Base-by-base conservation (phyloP, 2,113 vertebrate species). In the Rhadina sibilatrix region DNA sequence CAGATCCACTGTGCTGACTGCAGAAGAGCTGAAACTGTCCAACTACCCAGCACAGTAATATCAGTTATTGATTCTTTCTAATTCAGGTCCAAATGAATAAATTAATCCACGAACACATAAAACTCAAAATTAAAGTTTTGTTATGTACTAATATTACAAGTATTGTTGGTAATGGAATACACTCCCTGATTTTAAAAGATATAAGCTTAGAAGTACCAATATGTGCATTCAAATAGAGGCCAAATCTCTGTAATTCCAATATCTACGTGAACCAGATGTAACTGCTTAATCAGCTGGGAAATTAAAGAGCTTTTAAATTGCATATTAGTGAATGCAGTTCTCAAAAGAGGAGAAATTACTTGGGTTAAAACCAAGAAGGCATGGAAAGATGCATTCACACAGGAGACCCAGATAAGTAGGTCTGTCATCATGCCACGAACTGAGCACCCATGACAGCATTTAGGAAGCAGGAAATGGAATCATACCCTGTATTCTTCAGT, bases 1-100 rank as follows among this genome's bases (percentile, higher is more conserved):
- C 76, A 98, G 96, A 93, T 99, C 99, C 96, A 99, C 98, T 0
- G 99, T 99, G 97, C 99, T 99, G 93, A 98, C 99, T 94, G 99
- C 99, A 6, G 99, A 99, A 54, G 98, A 95, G 90, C 99, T 99
- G 17, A 96, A 50, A 18, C 91, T 78, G 15, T 98, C 98, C 42
- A 94, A 78, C 94, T 98, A 97, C 92, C 95, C 1, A 64, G 72
- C 15, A 76, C 69, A 87, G 54, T 37, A 93, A 79, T 85, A 69
- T 23, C 59, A 66, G 47, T 30, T 56, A 56, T n/a, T 30, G 9
- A 54, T 71, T 52, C 16, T 40, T 64, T 78, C 74, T 64, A 19
- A 40, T 56, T 75, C 10, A 4, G 27, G 19, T 79, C 35, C 54
- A 77, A 40, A 24, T 63, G 3, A 54, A 24, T 42, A 63, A 72